Evolutionary conservation across 2,888 invertebrate species (phyloP).

Genomic region (Sarcophaga rosellei): DNA sequence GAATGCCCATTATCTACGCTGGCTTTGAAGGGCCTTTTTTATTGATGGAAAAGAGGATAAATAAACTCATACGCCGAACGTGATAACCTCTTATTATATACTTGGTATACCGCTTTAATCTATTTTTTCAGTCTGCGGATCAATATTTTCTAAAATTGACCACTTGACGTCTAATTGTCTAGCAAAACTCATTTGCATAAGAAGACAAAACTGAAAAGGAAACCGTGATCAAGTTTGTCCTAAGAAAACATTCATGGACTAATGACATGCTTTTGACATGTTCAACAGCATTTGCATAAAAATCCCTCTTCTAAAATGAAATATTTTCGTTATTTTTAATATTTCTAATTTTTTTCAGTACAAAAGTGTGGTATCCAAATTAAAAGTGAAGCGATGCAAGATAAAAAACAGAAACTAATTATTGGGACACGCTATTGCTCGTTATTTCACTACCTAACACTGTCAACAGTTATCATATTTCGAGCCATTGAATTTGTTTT

Average conservation of each 20-base stretch:
- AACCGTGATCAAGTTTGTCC: constrained; percentile 58
- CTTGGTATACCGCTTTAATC: too few species aligned
- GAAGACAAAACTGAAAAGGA: constrained; percentile 25
- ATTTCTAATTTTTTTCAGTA: neutral
- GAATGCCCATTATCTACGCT: too few species aligned
- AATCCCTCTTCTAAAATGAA: constrained; percentile 40
- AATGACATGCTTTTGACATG: constrained; percentile 66
- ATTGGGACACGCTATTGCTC: constrained; percentile 57
- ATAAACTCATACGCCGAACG: too few species aligned
- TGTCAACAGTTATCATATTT: too few species aligned
- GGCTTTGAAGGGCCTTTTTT: too few species aligned
- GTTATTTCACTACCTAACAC: constrained; percentile 31
- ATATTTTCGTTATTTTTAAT: constrained; percentile 21
- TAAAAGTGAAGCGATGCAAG: constrained; percentile 6
- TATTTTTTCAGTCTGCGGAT: neutral
- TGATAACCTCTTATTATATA: too few species aligned
- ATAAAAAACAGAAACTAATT: constrained; percentile 50
- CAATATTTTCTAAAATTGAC: too few species aligned
- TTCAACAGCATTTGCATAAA: constrained; percentile 62
- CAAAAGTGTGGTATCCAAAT: neutral
- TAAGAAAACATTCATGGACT: constrained; percentile 58
- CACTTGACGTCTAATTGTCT: constrained; percentile 65
- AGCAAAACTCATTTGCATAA: constrained; percentile 22
- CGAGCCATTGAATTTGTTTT: too few species aligned
- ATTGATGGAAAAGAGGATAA: too few species aligned